phyloP scores from a whole-genome alignment of 53 echinoderm and acorn worm species.

The Mesocentrotus franciscanus region DNA sequence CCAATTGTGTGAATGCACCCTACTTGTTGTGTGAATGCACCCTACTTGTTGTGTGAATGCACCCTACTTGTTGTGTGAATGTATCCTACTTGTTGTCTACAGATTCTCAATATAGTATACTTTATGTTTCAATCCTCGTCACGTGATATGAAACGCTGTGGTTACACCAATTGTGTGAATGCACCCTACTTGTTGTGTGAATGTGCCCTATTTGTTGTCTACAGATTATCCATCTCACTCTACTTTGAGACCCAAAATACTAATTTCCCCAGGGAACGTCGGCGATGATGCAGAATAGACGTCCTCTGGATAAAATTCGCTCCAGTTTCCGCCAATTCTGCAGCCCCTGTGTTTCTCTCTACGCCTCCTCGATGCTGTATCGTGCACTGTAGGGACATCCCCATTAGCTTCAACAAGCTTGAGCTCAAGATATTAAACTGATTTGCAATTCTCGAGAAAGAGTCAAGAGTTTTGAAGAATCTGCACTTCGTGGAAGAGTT shows the following conservation, averaged over 20 bases:
- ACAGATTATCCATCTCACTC: neutral
- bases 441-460: neutral
- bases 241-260: neutral
- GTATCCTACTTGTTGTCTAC: neutral
- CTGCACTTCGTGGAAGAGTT: too few species aligned
- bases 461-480: neutral
- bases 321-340: neutral
- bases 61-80: neutral
- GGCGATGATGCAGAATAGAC: neutral
- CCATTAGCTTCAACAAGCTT: too few species aligned
- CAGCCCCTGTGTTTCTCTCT: neutral
- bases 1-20: neutral
- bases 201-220: neutral
- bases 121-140: neutral
- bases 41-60: neutral
- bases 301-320: neutral
- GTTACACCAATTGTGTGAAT: neutral
- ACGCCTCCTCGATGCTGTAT: neutral
- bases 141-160: neutral
- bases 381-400: neutral
- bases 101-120: neutral
- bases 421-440: neutral
- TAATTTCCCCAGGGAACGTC: slow-evolving; percentile 38
- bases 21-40: neutral
- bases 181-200: neutral